These are phyloP conservation scores for Loxodonta africana DNA, from an alignment of 2,113 vertebrate species.

Conservation along the genomic window DNA sequence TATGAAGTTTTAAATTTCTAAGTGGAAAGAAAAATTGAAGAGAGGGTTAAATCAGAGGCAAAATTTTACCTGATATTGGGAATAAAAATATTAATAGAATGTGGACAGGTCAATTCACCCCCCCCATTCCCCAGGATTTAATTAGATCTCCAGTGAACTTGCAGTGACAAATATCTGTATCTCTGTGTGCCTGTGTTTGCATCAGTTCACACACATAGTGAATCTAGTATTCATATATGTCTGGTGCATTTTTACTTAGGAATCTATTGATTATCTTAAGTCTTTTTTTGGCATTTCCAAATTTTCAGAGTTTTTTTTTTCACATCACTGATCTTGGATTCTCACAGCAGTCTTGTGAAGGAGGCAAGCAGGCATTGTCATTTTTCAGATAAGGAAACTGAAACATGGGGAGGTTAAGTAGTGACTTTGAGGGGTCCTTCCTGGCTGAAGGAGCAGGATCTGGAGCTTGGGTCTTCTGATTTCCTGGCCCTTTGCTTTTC, in stretches of 20 bases:
- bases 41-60: background rate
- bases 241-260: background rate
- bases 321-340: background rate
- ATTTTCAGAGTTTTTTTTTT: background rate
- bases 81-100: background rate
- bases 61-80: background rate
- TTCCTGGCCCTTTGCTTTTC: background rate
- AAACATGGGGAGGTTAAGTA: background rate
- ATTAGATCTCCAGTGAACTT: background rate
- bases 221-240: background rate
- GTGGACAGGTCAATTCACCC: background rate
- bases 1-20: background rate
- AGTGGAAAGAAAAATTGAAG: background rate
- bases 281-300: background rate
- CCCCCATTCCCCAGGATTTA: background rate
- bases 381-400: background rate
- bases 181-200: background rate
- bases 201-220: background rate
- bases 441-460: background rate
- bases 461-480: background rate
- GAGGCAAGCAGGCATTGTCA: background rate
- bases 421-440: background rate
- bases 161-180: background rate
- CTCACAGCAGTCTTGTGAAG: background rate
- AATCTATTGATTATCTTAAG: background rate